phyloP scores from a whole-genome alignment of 2,888 invertebrate genomes.

The Cordilura impudica region DNA sequence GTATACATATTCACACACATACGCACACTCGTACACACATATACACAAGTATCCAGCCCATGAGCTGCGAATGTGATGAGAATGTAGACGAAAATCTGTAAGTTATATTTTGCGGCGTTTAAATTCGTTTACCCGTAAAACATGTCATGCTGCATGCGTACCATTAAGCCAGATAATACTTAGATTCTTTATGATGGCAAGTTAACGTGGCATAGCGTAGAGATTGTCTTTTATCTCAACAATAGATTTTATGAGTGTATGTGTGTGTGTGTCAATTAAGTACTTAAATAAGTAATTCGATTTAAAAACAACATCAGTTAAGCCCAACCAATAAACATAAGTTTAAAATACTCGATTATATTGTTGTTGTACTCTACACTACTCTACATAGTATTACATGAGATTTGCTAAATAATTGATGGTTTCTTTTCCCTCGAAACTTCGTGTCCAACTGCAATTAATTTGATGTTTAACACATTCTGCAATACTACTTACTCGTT shows the following conservation, averaged over 20 bases:
- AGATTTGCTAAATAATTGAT: too few species aligned
- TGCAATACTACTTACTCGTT: too few species aligned
- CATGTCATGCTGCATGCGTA: constrained; percentile 25
- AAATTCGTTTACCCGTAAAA: constrained; percentile 29
- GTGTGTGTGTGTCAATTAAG: constrained; percentile 21
- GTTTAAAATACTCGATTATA: constrained; percentile 17
- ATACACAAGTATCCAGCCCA: background rate
- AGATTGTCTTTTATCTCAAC: background rate
- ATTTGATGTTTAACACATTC: too few species aligned
- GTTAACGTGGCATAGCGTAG: background rate
- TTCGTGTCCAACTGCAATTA: too few species aligned
- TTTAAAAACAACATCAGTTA: background rate
- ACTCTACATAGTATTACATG: too few species aligned
- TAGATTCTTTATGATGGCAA: constrained; percentile 46
- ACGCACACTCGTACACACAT: background rate
- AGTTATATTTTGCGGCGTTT: constrained; percentile 24
- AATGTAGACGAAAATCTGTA: background rate
- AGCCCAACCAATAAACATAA: background rate
- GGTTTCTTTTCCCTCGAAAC: too few species aligned
- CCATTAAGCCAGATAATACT: constrained; percentile 33
- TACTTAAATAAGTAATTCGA: constrained; percentile 43
- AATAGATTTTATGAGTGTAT: constrained; percentile 1
- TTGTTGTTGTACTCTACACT: too few species aligned
- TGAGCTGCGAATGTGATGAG: background rate
- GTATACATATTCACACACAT: background rate